These are phyloP conservation scores for Heliconius ismenius DNA, from an alignment of 2,888 invertebrate species.

Conservation along the genomic window DNA sequence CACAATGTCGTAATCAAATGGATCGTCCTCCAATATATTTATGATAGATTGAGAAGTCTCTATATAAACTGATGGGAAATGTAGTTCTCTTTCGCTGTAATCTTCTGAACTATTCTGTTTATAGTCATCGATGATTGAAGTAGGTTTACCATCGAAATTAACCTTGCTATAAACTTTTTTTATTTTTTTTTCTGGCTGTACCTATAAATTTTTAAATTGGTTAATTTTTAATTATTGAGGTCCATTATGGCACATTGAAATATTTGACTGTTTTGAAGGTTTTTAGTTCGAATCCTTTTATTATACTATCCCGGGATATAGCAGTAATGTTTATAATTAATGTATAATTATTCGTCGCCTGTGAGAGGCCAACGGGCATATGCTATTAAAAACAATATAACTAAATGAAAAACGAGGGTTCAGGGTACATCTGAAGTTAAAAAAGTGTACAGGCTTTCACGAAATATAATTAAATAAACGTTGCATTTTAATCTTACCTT, in stretches of 20 bases:
- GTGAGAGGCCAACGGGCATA: no score
- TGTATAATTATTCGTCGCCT: background rate
- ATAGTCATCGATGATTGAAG: background rate
- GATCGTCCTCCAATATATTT: conserved; percentile 64
- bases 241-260: no score
- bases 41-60: conserved; percentile 47
- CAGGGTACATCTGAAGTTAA: no score
- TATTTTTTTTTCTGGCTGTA: background rate
- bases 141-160: conserved; percentile 52
- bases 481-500: conserved; percentile 39
- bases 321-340: background rate
- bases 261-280: no score
- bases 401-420: no score
- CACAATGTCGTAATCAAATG: conserved; percentile 74
- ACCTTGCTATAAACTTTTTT: conserved; percentile 51
- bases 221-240: conserved; percentile 33
- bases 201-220: background rate
- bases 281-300: no score
- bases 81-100: conserved; percentile 50
- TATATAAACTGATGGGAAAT: conserved; percentile 48
- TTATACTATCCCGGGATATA: no score
- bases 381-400: no score
- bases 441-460: no score
- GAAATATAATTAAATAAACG: background rate
- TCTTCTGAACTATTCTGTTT: conserved; percentile 54